Evolutionary conservation across 2,888 invertebrate species (phyloP).

Genomic region (Plagodis pulveraria): DNA sequence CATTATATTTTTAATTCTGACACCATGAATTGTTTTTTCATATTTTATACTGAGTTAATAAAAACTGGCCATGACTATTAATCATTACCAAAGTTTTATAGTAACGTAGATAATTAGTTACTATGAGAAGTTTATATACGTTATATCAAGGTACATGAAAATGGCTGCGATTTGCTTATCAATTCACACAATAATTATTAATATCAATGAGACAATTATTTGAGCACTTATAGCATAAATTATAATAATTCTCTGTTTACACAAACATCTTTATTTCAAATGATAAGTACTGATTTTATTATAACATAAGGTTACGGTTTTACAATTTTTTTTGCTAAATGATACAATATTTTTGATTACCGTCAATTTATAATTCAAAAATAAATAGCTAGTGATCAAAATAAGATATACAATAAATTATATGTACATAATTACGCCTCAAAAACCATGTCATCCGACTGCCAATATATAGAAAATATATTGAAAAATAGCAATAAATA

Average conservation of each 20-base stretch:
- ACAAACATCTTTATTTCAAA: constrained; percentile 4
- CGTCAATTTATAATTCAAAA: constrained; percentile 7
- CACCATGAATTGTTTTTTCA: constrained; percentile 6
- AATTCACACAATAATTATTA: neutral
- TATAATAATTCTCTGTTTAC: neutral
- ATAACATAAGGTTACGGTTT: constrained; percentile 18
- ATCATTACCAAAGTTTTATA: neutral
- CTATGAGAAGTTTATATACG: neutral
- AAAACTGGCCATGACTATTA: constrained; percentile 10
- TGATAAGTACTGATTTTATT: constrained; percentile 10
- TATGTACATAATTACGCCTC: constrained; percentile 20
- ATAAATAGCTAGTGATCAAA: constrained; percentile 11
- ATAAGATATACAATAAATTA: constrained; percentile 6
- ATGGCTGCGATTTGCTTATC: constrained; percentile 1
- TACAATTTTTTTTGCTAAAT: constrained; percentile 21
- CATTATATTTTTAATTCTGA: neutral
- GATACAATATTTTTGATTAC: constrained; percentile 20
- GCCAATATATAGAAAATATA: constrained; percentile 16
- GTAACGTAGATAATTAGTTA: neutral
- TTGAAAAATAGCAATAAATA: constrained; percentile 23
- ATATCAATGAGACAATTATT: neutral
- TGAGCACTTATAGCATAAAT: neutral
- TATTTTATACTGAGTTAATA: constrained; percentile 1
- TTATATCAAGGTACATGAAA: neutral
- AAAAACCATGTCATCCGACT: constrained; percentile 22